Percentiles rank a stretch among this genome's conserved stretches.
Conservation (phyloP, 2,888 invertebrate genomes). For the Zelleria hepariella region DNA sequence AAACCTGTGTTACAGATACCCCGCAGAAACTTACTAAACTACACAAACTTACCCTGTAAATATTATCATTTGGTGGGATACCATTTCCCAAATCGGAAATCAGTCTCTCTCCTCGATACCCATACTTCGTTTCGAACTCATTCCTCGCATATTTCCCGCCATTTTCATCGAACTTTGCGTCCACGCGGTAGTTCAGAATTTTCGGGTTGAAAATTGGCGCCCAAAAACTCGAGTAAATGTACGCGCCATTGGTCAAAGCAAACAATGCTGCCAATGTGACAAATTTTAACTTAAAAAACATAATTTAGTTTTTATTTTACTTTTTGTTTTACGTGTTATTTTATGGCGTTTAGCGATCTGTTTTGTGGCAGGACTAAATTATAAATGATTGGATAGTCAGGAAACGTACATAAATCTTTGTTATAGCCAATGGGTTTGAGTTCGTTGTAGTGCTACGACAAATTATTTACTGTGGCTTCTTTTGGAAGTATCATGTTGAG, state of each 20-base stretch:
- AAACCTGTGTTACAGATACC: too few relatives aligned
- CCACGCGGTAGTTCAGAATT: slow-evolving; percentile 47
- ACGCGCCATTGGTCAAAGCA: slow-evolving; percentile 23
- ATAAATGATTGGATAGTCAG: slow-evolving; percentile 18
- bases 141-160: slow-evolving; percentile 29
- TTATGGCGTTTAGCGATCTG: neutral
- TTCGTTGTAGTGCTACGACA: neutral
- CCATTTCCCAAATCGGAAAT: slow-evolving; percentile 50
- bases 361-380: slow-evolving; percentile 12
- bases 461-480: neutral
- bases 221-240: slow-evolving; percentile 54
- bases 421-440: neutral
- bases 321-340: neutral
- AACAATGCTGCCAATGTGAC: slow-evolving; percentile 19
- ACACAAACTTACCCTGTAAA: slow-evolving; percentile 28
- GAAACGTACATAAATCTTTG: slow-evolving; percentile 13
- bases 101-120: slow-evolving; percentile 40
- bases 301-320: slow-evolving; percentile 8
- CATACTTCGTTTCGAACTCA: slow-evolving; percentile 32
- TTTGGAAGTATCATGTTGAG: neutral
- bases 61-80: slow-evolving; percentile 20
- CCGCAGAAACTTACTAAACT: too few relatives aligned
- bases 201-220: slow-evolving; percentile 46
- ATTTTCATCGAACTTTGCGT: slow-evolving; percentile 36
- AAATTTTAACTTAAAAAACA: slow-evolving; percentile 17